Evolutionary conservation across 2,113 vertebrate species (phyloP), one percentile per base, ranked within the genome.

Genomic region (Osmerus mordax): DNA sequence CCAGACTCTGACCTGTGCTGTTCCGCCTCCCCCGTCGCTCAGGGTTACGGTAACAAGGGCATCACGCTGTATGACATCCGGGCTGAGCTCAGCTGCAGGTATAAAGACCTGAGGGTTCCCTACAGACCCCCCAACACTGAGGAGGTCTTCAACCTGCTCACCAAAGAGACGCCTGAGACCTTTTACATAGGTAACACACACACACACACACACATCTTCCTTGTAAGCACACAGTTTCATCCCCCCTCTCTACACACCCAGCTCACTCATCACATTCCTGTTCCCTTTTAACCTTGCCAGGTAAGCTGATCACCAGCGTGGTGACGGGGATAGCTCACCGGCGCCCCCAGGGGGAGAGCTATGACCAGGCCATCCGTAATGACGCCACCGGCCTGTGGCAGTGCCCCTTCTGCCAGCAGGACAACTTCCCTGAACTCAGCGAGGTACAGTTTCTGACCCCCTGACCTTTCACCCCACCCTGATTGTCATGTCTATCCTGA

Each of bases 1-100:
- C 21, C 0, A 58, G 18, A 19, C 13, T 8, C 58, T 60, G 23
- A 60, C 58, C 56, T 59, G 56, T 59, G 56, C 21, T 59, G 18
- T 23, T 23, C 58, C 19, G 3, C n/a, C 41, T 7, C 41, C 41
- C 41, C 9, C 41, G 41, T 9, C 7, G 41, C 41, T 47, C 81
- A 99, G 97, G 96, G 97, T 73, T 99, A 99, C 0, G 97, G 97
- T 47, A 98, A 99, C 92, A 99, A 99, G 76, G 96, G 97, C 56
- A 99, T 99, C 84, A 99, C 97, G 32, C 74, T 99, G 23, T 99
- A 99, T 25, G 97, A 99, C 85, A 99, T 99, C 79, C 95, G 97
- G 67, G 96, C 97, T 0, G 97, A 99, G 84, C 92, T 99, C 25
- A 99, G 97, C 90, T 99, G 96, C 90, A 91, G 97, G 21, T 99